Percentiles rank a stretch among this genome's conserved stretches.
Evolutionary conservation across 2,797 vertebrate species (phyloP).

Genomic region (Chelonia mydas): DNA sequence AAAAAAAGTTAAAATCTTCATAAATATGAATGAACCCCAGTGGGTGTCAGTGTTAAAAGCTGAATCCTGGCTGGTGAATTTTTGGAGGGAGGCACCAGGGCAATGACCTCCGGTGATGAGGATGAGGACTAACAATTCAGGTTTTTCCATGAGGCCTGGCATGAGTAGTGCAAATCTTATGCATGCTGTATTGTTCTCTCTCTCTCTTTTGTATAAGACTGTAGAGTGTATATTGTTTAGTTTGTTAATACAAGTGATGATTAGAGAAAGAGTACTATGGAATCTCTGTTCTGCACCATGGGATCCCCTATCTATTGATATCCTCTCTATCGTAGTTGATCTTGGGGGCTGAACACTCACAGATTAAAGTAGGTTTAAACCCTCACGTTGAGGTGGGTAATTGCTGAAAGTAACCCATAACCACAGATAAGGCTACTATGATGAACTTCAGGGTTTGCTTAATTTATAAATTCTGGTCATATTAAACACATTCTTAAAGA

Average conservation of each 20-base stretch:
- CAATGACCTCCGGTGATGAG: too few relatives aligned
- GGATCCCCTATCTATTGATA: not conserved
- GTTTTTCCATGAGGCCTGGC: too few relatives aligned
- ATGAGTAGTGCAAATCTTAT: not conserved
- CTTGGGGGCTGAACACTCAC: not conserved
- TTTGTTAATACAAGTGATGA: not conserved
- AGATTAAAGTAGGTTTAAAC: not conserved
- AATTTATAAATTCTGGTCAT: constrained; percentile 17
- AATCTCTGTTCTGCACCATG: not conserved
- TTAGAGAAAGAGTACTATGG: not conserved
- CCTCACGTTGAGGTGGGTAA: not conserved
- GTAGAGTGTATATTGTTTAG: not conserved
- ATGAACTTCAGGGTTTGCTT: not conserved
- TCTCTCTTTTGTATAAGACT: too few relatives aligned
- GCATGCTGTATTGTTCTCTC: not conserved
- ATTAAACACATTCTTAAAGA: constrained; percentile 54
- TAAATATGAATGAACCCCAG: too few relatives aligned
- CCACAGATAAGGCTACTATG: not conserved
- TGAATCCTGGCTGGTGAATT: too few relatives aligned
- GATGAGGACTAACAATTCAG: too few relatives aligned
- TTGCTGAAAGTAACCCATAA: not conserved
- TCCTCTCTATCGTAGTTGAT: not conserved
- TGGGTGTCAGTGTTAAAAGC: too few relatives aligned
- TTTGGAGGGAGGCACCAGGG: too few relatives aligned
- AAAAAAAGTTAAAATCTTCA: too few relatives aligned